Percentiles rank a stretch among this genome's conserved stretches.
These are phyloP conservation scores for Oryzias celebensis DNA, from an alignment of 2,113 vertebrate species.

Conservation along the genomic window DNA sequence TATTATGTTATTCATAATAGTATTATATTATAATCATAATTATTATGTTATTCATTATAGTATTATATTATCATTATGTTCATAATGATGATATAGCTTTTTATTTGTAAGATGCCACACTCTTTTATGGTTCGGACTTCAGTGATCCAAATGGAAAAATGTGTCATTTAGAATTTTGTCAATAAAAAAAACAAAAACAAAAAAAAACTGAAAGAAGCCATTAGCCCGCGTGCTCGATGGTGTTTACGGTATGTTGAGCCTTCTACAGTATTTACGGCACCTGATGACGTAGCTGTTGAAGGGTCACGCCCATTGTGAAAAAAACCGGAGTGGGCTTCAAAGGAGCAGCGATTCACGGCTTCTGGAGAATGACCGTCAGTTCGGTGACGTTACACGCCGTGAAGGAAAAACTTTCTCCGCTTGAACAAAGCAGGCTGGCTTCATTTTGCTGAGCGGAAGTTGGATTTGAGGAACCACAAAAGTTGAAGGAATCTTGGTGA, in stretches of 20 bases:
- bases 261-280: slow-evolving; percentile 36
- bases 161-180: too few species aligned
- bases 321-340: not conserved
- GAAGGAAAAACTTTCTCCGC: too few species aligned
- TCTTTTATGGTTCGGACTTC: too few species aligned
- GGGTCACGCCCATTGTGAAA: slow-evolving; percentile 31
- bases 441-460: not conserved
- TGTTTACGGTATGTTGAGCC: slow-evolving; percentile 15
- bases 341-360: not conserved
- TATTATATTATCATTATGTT: too few species aligned
- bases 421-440: not conserved
- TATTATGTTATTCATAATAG: too few species aligned
- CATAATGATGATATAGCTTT: too few species aligned
- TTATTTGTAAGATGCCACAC: too few species aligned
- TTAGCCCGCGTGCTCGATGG: not conserved
- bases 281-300: slow-evolving; percentile 6
- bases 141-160: too few species aligned
- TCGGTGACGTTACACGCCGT: not conserved
- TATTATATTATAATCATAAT: too few species aligned
- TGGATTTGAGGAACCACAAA: not conserved
- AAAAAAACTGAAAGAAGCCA: too few species aligned
- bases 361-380: not conserved
- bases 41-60: too few species aligned
- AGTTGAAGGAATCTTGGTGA: not conserved
- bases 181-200: too few species aligned